Conservation (phyloP, 1,140 invertebrate species). For the Bombus affinis region DNA sequence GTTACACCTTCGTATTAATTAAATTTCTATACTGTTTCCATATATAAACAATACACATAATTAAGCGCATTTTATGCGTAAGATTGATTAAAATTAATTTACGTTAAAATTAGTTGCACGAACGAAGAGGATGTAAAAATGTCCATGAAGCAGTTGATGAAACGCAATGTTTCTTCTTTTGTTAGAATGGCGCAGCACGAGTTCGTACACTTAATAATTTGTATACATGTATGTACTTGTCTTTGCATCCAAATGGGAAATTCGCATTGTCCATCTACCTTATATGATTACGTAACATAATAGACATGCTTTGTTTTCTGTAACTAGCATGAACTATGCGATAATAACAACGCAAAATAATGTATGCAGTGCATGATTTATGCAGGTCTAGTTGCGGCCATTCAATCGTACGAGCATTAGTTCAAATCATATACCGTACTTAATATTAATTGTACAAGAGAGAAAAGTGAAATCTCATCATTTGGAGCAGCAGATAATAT, state of each 20-base stretch:
- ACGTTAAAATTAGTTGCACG: too few relatives aligned
- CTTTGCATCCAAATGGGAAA: conserved; percentile 61
- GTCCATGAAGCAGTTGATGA: background rate
- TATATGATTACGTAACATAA: conserved; percentile 59
- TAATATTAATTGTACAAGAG: background rate
- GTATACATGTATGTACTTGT: conserved; percentile 50
- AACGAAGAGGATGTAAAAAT: background rate
- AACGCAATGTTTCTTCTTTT: background rate
- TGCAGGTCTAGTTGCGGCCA: conserved; percentile 31
- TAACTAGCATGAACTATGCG: conserved; percentile 61
- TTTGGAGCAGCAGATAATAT: too few relatives aligned
- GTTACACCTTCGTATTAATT: background rate
- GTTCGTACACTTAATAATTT: conserved; percentile 56
- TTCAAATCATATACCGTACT: background rate
- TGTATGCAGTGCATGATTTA: conserved; percentile 59
- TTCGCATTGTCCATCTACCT: conserved; percentile 57
- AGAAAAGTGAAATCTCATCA: background rate
- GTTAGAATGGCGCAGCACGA: conserved; percentile 58
- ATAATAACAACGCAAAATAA: conserved; percentile 56
- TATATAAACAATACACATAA: background rate
- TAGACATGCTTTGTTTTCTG: conserved; percentile 59
- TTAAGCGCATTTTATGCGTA: fast-evolving
- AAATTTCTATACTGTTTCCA: background rate
- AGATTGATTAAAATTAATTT: background rate
- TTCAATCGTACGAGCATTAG: conserved; percentile 6